Evolutionary conservation across 2,888 invertebrate species (phyloP).

Genomic region (Amiota minor): DNA sequence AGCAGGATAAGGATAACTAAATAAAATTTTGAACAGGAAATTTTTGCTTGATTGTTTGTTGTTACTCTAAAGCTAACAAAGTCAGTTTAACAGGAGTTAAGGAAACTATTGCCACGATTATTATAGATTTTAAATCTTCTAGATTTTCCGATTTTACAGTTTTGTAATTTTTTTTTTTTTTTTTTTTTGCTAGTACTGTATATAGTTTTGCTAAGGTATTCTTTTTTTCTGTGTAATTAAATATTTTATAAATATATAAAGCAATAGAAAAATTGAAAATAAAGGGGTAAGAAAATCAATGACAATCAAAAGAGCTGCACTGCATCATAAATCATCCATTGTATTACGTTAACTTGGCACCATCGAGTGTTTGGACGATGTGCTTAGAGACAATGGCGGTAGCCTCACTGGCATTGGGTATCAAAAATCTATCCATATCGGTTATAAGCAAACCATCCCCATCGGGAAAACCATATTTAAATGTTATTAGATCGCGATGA

Average conservation of each 20-base stretch:
- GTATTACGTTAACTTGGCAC: conserved; percentile 65
- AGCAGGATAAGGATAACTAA: too few relatives aligned
- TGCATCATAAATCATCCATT: neutral
- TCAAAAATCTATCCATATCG: conserved; percentile 93
- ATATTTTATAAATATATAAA: neutral
- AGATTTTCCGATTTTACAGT: neutral
- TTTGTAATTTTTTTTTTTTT: neutral
- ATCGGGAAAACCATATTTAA: conserved; percentile 92
- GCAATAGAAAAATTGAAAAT: neutral
- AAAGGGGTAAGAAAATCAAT: neutral
- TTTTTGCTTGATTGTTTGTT: too few relatives aligned
- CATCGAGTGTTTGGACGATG: conserved; percentile 79
- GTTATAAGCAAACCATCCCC: conserved; percentile 86
- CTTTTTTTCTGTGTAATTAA: neutral
- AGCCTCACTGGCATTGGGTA: conserved; percentile 92
- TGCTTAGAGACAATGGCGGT: conserved; percentile 92
- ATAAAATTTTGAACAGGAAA: too few relatives aligned
- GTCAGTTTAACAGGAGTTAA: conserved; percentile 26
- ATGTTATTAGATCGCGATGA: conserved; percentile 96
- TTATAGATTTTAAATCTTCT: conserved; percentile 3
- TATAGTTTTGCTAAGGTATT: neutral
- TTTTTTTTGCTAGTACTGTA: neutral
- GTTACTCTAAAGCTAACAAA: too few relatives aligned
- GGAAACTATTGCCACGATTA: conserved; percentile 53
- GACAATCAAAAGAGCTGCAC: neutral